A percentile compares a stretch with the other conserved stretches of the same genome.
Evolutionary conservation across 64 coral and sea anemone species (phyloP).

Genomic region (Montipora efflorescens): DNA sequence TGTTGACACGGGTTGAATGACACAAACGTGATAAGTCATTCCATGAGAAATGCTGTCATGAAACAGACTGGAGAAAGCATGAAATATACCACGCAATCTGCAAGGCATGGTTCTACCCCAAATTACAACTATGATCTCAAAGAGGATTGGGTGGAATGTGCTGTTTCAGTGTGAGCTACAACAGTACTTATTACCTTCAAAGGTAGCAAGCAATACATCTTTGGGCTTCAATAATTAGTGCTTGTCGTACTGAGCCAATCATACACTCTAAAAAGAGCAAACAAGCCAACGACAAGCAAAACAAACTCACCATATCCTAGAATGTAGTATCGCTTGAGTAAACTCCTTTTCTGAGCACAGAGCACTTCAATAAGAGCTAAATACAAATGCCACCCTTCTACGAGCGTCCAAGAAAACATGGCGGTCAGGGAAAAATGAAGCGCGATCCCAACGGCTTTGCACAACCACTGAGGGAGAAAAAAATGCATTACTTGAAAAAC

Average conservation of each 20-base stretch:
- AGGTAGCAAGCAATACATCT: no score
- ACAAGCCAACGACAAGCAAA: neutral
- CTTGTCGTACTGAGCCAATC: no score
- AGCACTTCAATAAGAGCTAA: constrained; percentile 63
- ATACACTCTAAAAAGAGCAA: no score
- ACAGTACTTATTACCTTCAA: no score
- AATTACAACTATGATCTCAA: neutral
- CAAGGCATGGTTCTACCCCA: neutral
- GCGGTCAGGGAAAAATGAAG: constrained; percentile 90
- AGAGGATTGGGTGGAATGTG: no score
- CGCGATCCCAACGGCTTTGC: constrained; percentile 77
- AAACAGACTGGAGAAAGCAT: no score
- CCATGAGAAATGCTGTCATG: no score
- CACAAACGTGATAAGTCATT: neutral
- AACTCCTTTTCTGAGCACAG: constrained; percentile 62
- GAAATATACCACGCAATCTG: no score
- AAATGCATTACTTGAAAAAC: no score
- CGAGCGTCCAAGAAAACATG: constrained; percentile 89
- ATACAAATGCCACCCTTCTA: constrained; percentile 89
- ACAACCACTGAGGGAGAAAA: constrained; percentile 64
- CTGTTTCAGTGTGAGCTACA: no score
- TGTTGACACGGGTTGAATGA: neutral
- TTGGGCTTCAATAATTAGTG: no score
- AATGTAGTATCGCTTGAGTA: constrained; percentile 86
- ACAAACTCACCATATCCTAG: constrained; percentile 78